Conservation (phyloP, 2,113 vertebrate genomes). For the Parotia lawesii region DNA sequence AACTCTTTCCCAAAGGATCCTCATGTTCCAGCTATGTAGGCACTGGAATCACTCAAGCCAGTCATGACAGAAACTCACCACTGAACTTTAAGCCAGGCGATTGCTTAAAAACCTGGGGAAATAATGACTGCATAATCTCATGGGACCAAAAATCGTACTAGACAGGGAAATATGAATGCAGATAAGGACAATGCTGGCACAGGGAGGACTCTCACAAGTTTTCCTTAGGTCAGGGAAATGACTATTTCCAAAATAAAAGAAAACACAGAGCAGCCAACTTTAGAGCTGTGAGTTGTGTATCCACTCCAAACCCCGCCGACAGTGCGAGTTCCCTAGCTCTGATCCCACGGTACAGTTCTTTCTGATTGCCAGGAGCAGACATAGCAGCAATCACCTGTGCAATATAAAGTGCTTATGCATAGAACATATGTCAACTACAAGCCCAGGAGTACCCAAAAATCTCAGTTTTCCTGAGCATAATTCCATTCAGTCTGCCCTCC, state of each 20-base stretch:
- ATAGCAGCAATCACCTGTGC: background rate
- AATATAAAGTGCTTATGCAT: background rate
- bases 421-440: background rate
- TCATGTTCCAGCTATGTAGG: slow-evolving; percentile 9
- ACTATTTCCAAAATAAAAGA: background rate
- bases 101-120: background rate
- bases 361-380: background rate
- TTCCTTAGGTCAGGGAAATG: background rate
- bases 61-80: background rate
- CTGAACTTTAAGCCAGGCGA: background rate
- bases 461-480: background rate
- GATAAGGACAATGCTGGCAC: background rate
- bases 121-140: background rate
- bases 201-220: background rate
- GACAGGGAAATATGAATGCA: background rate
- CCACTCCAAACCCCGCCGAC: background rate
- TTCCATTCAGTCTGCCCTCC: background rate
- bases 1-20: slow-evolving; percentile 37
- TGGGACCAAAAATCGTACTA: background rate
- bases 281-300: background rate
- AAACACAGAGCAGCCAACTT: background rate
- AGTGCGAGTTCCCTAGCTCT: background rate
- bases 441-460: background rate
- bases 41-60: slow-evolving; percentile 13
- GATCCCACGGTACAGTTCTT: background rate